A percentile compares a stretch with the other conserved stretches of the same genome.
phyloP scores from a whole-genome alignment of 2,888 invertebrate species.

The Platerodrilus igneus region DNA sequence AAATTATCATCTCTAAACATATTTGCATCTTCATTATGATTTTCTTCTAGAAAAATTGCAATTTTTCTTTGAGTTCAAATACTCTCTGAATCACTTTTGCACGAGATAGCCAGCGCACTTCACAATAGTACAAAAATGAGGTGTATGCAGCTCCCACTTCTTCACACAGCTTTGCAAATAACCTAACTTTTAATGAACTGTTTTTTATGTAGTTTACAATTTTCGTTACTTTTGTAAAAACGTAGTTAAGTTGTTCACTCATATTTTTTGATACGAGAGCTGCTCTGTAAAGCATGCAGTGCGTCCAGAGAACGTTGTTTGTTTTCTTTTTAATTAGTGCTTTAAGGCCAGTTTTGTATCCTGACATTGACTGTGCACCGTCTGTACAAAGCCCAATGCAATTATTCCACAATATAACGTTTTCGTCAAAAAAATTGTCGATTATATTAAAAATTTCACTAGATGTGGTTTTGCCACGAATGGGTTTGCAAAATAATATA shows the following conservation, averaged over 20 bases:
- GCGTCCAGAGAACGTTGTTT: slow-evolving; percentile 13
- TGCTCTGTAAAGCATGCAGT: slow-evolving; percentile 21
- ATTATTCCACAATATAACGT: slow-evolving; percentile 25
- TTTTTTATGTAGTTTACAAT: slow-evolving; percentile 18
- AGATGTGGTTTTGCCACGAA: slow-evolving; percentile 19
- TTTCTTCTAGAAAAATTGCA: neutral
- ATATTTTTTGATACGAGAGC: slow-evolving; percentile 17
- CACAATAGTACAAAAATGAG: slow-evolving; percentile 20
- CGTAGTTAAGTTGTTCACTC: slow-evolving; percentile 13
- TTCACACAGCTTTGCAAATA: slow-evolving; percentile 20
- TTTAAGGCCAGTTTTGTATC: slow-evolving; percentile 20
- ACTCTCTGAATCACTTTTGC: slow-evolving; percentile 23
- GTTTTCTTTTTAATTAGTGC: slow-evolving; percentile 15
- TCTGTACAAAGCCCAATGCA: slow-evolving; percentile 30
- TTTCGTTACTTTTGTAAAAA: slow-evolving; percentile 16
- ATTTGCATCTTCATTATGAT: neutral
- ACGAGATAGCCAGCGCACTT: slow-evolving; percentile 26
- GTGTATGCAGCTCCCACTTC: slow-evolving; percentile 22
- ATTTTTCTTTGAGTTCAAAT: slow-evolving; percentile 27
- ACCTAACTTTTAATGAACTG: slow-evolving; percentile 13
- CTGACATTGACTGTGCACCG: slow-evolving; percentile 28
- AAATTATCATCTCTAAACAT: neutral
- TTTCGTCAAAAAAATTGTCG: slow-evolving; percentile 24
- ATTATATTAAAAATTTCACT: slow-evolving; percentile 29
- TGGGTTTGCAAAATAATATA: slow-evolving; percentile 3